Percentiles rank a stretch among this genome's conserved stretches.
Conservation (phyloP, 1,140 invertebrate species). For the Halictus rubicundus region DNA sequence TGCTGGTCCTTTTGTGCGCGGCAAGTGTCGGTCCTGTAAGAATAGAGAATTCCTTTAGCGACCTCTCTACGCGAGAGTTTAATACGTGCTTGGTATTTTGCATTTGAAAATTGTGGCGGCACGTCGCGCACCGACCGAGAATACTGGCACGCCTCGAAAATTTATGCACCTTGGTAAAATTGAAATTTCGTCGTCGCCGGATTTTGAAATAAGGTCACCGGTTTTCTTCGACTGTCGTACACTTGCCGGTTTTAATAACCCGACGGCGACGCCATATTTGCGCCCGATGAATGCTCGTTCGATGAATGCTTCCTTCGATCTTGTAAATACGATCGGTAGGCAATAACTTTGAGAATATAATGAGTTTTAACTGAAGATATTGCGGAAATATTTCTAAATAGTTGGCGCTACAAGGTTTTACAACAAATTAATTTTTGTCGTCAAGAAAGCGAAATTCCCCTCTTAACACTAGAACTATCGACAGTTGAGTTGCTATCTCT, state of each 20-base stretch:
- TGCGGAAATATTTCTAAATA: too few species aligned
- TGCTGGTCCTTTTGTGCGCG: neutral
- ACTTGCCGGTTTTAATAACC: slow-evolving; percentile 11
- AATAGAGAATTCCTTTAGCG: slow-evolving; percentile 23
- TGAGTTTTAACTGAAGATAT: too few species aligned
- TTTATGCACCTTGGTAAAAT: slow-evolving; percentile 37
- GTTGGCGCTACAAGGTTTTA: too few species aligned
- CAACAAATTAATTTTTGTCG: too few species aligned
- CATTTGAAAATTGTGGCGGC: slow-evolving; percentile 14
- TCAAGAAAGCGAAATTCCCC: neutral
- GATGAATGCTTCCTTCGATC: too few species aligned
- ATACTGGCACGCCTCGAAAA: neutral
- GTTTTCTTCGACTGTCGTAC: neutral
- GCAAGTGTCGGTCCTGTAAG: slow-evolving; percentile 7
- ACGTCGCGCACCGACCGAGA: neutral
- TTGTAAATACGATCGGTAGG: too few species aligned
- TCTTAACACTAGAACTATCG: too few species aligned
- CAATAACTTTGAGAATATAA: too few species aligned
- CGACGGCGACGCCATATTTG: too few species aligned
- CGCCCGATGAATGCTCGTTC: neutral
- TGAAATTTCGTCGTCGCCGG: slow-evolving; percentile 37
- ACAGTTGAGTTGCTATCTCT: too few species aligned
- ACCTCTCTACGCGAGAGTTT: slow-evolving; percentile 12
- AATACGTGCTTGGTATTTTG: slow-evolving; percentile 35
- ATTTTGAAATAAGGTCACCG: slow-evolving; percentile 29